Percentiles rank a stretch among this genome's conserved stretches.
phyloP scores from a whole-genome alignment of 2,888 invertebrate species.

The Baccha elongata region DNA sequence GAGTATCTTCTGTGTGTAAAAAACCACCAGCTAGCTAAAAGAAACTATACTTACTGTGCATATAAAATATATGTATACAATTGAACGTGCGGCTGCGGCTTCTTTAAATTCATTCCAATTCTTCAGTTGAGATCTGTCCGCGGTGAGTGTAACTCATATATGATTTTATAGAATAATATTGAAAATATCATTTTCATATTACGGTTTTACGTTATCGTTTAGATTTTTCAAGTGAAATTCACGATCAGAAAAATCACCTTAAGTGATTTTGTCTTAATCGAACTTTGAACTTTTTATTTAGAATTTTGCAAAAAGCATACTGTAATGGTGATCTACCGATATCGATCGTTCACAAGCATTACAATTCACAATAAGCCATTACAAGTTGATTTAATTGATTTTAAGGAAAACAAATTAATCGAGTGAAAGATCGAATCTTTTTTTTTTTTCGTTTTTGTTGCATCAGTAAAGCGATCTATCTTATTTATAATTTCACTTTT shows the following conservation, averaged over 20 bases:
- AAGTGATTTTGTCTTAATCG: neutral
- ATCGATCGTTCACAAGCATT: slow-evolving; percentile 61
- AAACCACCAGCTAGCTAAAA: slow-evolving; percentile 19
- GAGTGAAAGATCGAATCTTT: slow-evolving; percentile 20
- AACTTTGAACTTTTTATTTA: neutral
- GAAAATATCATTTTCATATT: neutral
- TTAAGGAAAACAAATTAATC: slow-evolving; percentile 65
- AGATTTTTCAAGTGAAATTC: neutral
- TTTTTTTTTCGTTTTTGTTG: neutral
- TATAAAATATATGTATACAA: slow-evolving; percentile 1
- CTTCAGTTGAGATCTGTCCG: slow-evolving; percentile 64
- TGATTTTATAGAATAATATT: slow-evolving; percentile 12
- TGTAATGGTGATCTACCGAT: slow-evolving; percentile 71
- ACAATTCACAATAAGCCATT: slow-evolving; percentile 58
- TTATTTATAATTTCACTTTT: slow-evolving; percentile 12
- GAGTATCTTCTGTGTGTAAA: slow-evolving; percentile 13
- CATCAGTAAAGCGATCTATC: slow-evolving; percentile 4
- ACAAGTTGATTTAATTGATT: slow-evolving; percentile 56
- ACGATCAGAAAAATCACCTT: slow-evolving; percentile 5
- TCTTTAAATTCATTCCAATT: slow-evolving; percentile 58
- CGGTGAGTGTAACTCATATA: slow-evolving; percentile 44
- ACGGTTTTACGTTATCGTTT: neutral
- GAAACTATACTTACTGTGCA: neutral
- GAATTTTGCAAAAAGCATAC: slow-evolving; percentile 10
- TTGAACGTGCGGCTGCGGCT: slow-evolving; percentile 32